phyloP scores from a whole-genome alignment of 2,888 invertebrate genomes.

The Tetragonula carbonaria region DNA sequence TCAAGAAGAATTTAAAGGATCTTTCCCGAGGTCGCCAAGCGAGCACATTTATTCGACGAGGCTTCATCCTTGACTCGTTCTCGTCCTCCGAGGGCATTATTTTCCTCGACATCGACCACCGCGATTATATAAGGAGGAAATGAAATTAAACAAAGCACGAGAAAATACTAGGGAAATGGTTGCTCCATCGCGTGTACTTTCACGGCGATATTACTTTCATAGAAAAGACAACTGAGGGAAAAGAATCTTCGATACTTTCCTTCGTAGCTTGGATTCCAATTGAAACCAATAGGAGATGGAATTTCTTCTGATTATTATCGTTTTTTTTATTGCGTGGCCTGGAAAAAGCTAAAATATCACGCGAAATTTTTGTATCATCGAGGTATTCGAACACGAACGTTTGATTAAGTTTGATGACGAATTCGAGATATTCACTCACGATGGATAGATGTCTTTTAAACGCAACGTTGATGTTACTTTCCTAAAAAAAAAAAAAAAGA shows the following conservation, averaged over 20 bases:
- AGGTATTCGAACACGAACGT: neutral
- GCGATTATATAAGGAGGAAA: slow-evolving; percentile 6
- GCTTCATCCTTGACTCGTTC: neutral
- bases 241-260: neutral
- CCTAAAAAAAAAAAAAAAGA: neutral
- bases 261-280: neutral
- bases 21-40: no score
- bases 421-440: neutral
- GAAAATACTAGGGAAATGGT: neutral
- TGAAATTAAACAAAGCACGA: slow-evolving; percentile 31
- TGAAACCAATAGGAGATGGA: slow-evolving; percentile 12
- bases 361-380: neutral
- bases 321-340: neutral
- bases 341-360: neutral
- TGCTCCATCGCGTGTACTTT: slow-evolving; percentile 8
- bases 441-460: neutral
- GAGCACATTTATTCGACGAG: neutral
- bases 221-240: neutral
- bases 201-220: slow-evolving; percentile 26
- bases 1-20: neutral
- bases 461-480: slow-evolving; percentile 25
- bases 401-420: neutral
- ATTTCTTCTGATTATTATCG: neutral
- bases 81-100: neutral
- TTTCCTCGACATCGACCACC: neutral